Conservation (phyloP, 2,888 invertebrate genomes). For the Lasioglossum zephyrum region DNA sequence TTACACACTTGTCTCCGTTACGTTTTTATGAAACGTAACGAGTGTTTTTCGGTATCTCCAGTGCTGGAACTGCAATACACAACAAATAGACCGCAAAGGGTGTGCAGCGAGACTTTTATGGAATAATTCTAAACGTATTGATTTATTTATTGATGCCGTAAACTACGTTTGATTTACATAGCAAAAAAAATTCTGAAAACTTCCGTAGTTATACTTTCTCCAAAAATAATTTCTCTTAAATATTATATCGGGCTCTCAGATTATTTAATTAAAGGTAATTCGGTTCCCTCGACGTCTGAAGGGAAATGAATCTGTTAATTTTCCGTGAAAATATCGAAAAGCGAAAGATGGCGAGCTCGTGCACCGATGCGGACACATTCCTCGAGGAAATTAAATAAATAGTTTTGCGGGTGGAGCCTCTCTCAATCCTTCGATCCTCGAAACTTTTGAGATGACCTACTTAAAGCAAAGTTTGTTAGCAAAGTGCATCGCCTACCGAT, state of each 20-base stretch:
- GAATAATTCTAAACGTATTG: background rate
- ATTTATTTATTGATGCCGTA: too few species aligned
- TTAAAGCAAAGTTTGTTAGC: constrained; percentile 6
- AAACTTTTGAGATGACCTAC: constrained; percentile 4
- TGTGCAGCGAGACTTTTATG: background rate
- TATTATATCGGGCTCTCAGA: background rate
- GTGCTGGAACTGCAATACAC: background rate
- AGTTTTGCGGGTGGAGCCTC: background rate
- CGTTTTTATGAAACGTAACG: background rate
- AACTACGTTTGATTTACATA: too few species aligned
- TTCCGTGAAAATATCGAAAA: background rate
- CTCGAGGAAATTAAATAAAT: constrained; percentile 11
- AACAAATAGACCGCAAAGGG: background rate
- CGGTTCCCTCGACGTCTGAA: background rate
- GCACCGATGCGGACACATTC: background rate
- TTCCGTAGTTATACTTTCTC: too few species aligned
- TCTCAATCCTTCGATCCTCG: background rate
- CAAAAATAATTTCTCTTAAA: too few species aligned
- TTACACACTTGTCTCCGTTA: background rate
- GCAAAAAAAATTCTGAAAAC: too few species aligned
- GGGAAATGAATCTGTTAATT: background rate
- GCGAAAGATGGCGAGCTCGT: background rate
- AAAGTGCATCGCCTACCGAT: background rate
- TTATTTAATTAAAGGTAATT: background rate
- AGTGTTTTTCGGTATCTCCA: background rate